Conservation (phyloP, 2,113 vertebrate genomes). For the Tachuris rubrigastra region DNA sequence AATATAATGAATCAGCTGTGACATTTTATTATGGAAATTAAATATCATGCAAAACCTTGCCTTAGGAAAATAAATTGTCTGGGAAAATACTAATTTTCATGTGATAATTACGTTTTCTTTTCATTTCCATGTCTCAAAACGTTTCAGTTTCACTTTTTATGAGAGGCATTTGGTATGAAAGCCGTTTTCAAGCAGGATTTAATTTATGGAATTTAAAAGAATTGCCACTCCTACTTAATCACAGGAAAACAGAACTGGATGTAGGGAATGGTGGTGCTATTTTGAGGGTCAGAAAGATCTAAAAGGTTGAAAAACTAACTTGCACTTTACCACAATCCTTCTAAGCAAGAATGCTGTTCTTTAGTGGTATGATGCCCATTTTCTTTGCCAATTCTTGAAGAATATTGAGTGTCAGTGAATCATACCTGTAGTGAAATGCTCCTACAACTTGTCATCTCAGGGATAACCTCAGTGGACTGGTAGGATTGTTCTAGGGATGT, state of each 20-base stretch:
- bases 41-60: slow-evolving; percentile 45
- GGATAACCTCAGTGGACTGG: background rate
- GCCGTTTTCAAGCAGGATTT: slow-evolving; percentile 70
- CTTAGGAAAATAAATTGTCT: slow-evolving; percentile 58
- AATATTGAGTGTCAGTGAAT: background rate
- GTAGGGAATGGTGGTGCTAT: background rate
- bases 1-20: slow-evolving; percentile 57
- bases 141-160: slow-evolving; percentile 68
- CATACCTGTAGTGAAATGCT: background rate
- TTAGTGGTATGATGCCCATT: rapidly evolving
- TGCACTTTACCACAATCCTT: background rate
- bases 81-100: slow-evolving; percentile 79
- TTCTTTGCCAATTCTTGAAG: background rate
- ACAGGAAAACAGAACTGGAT: slow-evolving; percentile 69
- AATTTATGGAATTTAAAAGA: slow-evolving; percentile 70
- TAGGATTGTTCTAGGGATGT: background rate
- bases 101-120: slow-evolving; percentile 83
- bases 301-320: background rate
- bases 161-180: slow-evolving; percentile 12
- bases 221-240: slow-evolving; percentile 73
- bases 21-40: slow-evolving; percentile 66
- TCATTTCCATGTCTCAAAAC: slow-evolving; percentile 83
- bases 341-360: background rate
- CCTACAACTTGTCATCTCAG: background rate
- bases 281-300: background rate